Percentiles rank a stretch among this genome's conserved stretches.
phyloP scores from a whole-genome alignment of 2,113 vertebrate species.

The Ctenodactylus gundi region DNA sequence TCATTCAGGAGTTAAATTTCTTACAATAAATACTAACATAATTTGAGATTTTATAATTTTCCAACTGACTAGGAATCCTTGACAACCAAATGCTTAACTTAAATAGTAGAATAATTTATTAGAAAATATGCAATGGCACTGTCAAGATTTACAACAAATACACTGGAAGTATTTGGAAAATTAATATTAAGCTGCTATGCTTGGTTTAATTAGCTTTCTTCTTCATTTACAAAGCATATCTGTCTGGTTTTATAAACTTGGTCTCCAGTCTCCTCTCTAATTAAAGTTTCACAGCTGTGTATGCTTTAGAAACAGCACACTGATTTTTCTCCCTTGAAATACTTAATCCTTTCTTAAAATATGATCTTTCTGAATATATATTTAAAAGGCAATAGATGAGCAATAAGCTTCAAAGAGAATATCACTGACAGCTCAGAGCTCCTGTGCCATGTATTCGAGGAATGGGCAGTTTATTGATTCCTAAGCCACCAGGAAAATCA shows the following conservation, averaged over 20 bases:
- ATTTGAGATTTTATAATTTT: constrained; percentile 71
- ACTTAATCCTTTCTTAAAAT: constrained; percentile 76
- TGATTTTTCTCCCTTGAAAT: constrained; percentile 77
- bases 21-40: constrained; percentile 79
- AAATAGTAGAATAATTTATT: constrained; percentile 81
- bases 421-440: background rate
- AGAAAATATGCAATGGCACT: constrained; percentile 77
- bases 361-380: constrained; percentile 52
- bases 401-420: background rate
- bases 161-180: constrained; percentile 83
- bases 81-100: constrained; percentile 74
- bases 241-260: constrained; percentile 85
- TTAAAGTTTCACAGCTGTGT: constrained; percentile 85
- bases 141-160: constrained; percentile 84
- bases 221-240: constrained; percentile 86
- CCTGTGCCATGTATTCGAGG: background rate
- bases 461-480: background rate
- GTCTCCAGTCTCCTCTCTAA: constrained; percentile 81
- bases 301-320: constrained; percentile 81
- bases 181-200: constrained; percentile 83
- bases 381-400: constrained; percentile 35
- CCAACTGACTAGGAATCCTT: constrained; percentile 71
- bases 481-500: background rate
- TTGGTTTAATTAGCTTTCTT: constrained; percentile 86
- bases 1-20: constrained; percentile 75